Base-by-base conservation (phyloP, 1,140 invertebrate genomes). In the Drosophila mauritiana region DNA sequence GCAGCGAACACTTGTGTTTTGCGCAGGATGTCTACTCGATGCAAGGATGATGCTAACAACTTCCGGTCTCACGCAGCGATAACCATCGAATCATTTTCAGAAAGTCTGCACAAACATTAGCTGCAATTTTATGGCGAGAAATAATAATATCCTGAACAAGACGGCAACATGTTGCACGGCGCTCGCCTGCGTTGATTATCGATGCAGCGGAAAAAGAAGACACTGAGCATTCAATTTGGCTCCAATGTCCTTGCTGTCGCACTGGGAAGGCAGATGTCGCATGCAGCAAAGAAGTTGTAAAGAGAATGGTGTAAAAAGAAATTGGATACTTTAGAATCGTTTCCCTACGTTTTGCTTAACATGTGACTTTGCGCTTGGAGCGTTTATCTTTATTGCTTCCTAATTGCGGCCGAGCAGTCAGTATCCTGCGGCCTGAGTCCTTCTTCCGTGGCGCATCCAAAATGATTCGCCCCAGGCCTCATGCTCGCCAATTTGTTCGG, bases 101-200 rank as follows among this genome's bases (percentile, higher is more conserved):
- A 53, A 12, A 42, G 48, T 63, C 42, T 80, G 73, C 61, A 17
- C 46, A 40, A 42, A 57, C 68, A 51, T 63, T 57, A 51, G 17
- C 43, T 42, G 40, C 57, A 56, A 52, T 54, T 65, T 73, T 57
- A 64, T 64, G 46, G 36, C 39, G 31, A 56, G 45, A 70, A 73
- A 84, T 78, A 89, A 84, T 89, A 80, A 80, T 75, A 84, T 89
- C 85, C 73, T 75, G 77, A 73, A 80, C 80, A 89, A 73, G 69
- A 58, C 46, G 63, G 84, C 84, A 84, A 69, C 84, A 89, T 89
- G 81, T 89, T 79, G 84, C 73, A 74, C 43, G 79, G 52, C 42
- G 45, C 20, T 55, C 48, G 49, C 17, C 39, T 59, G 58, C 67
- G 49, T 59, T 77, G 83, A 86, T 82, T 88, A 83, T 82, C 70